Percentiles rank a stretch among this genome's conserved stretches.
phyloP scores from a whole-genome alignment of 2,113 vertebrate genomes.

The Zosterops japonicus region DNA sequence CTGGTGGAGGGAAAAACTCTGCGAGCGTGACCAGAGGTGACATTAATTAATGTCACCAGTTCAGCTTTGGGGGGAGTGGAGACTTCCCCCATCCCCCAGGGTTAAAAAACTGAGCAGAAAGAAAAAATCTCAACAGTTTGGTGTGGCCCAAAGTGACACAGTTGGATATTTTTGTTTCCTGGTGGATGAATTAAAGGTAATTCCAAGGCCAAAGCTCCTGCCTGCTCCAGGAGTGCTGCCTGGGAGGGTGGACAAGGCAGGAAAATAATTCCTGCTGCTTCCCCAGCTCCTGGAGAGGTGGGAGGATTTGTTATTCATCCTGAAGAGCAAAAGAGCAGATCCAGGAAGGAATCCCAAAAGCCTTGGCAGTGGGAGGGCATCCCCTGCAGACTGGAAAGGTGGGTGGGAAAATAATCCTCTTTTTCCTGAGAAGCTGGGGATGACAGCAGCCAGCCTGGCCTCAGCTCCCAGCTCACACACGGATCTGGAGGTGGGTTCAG shows the following conservation, averaged over 20 bases:
- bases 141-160: not conserved
- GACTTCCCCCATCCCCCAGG: fast-evolving
- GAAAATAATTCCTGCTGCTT: not conserved
- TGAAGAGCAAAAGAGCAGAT: not conserved
- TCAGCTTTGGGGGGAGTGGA: not conserved
- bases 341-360: not conserved
- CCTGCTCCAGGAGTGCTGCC: fast-evolving
- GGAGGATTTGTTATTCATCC: not conserved
- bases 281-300: not conserved
- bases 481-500: not conserved
- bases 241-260: not conserved
- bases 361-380: not conserved
- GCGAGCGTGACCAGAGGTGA: not conserved
- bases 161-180: not conserved
- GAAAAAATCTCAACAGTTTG: fast-evolving
- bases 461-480: not conserved
- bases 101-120: not conserved
- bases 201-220: not conserved
- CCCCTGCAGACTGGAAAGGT: not conserved
- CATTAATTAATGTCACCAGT: not conserved
- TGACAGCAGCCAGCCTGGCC: not conserved
- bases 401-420: not conserved
- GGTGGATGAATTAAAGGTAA: too few relatives aligned
- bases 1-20: fast-evolving
- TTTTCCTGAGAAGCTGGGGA: not conserved